Base-by-base conservation (phyloP, 2,113 vertebrate genomes). In the Sebastes fasciatus region DNA sequence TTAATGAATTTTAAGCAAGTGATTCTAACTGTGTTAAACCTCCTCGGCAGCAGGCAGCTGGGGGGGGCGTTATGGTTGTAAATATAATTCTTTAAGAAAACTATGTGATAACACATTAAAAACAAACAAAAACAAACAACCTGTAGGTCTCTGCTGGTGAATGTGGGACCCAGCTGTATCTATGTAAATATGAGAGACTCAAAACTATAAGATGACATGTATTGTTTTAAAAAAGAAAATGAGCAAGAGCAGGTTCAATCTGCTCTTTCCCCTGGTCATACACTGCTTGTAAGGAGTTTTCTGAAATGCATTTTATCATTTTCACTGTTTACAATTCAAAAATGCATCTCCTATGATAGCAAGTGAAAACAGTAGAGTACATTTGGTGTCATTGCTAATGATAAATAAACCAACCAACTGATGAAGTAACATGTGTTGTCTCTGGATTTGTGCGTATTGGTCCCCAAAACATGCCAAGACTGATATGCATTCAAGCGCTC, bases 331-430 rank as follows among this genome's bases (percentile, higher is more conserved):
- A 96, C 96, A 96, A 94, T 89, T 95, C 86, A 88, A 93, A 34
- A 93, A 94, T 94, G 94, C 96, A 96, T 96, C 96, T 97, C 96
- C 95, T 93, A 88, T 86, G 85, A 94, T 95, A 95, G 94, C 95
- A 95, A 94, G 93, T 91, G 88, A 93, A 88, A 85, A 93, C 89
- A 88, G 88, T 94, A 94, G 94, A 94, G 78, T 94, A 92, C 88
- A 95, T 92, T 95, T 96, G 94, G 93, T 95, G 96, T 96, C 96
- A 93, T 93, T 95, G 95, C 94, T 95, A 93, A 96, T 95, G 95
- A 94, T 95, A 95, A 99, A 99, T 97, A 97, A 98, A 97, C 95
- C 94, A 94, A 96, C 92, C 94, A 94, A 95, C 93, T 93, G 92
- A 92, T 90, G 88, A 94, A 88, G 79, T 81, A 45, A 90, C 2